A percentile compares a stretch with the other conserved stretches of the same genome.
Conservation (phyloP, 2,797 vertebrate species). For the Rhinatrema bivittatum region DNA sequence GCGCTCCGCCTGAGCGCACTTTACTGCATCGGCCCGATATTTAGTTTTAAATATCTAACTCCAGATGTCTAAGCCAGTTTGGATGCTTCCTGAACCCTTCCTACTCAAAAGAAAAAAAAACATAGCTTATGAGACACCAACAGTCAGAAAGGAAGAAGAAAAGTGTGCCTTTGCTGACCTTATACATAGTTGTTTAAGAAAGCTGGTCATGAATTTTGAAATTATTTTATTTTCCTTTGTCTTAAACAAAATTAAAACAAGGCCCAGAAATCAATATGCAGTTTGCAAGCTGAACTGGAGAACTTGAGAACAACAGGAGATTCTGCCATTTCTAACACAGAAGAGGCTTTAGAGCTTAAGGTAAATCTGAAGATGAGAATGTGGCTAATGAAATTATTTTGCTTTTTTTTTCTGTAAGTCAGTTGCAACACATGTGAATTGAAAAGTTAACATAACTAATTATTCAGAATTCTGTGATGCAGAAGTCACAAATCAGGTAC, state of each 20-base stretch:
- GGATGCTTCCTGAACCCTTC: no score
- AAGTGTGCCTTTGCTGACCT: background rate
- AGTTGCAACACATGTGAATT: background rate
- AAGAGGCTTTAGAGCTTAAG: constrained; percentile 72
- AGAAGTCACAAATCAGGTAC: no score
- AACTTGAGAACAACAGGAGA: constrained; percentile 58
- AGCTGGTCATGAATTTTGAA: no score
- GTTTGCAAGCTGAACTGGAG: constrained; percentile 78
- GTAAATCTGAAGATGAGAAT: no score
- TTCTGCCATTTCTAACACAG: constrained; percentile 41
- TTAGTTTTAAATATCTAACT: no score
- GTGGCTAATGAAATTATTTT: no score
- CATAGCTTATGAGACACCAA: no score
- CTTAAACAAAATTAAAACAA: constrained; percentile 21
- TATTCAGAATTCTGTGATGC: no score
- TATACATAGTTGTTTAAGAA: background rate
- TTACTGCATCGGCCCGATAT: no score
- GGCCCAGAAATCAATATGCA: constrained; percentile 63
- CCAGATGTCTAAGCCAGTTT: no score
- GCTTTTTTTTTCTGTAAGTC: background rate
- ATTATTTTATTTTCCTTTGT: fast-evolving
- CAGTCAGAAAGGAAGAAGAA: background rate
- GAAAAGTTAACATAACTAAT: background rate
- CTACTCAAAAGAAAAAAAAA: no score
- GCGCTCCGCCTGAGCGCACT: no score